These are phyloP conservation scores for Gavia stellata DNA, from an alignment of 2,113 vertebrate species.

Conservation along the genomic window DNA sequence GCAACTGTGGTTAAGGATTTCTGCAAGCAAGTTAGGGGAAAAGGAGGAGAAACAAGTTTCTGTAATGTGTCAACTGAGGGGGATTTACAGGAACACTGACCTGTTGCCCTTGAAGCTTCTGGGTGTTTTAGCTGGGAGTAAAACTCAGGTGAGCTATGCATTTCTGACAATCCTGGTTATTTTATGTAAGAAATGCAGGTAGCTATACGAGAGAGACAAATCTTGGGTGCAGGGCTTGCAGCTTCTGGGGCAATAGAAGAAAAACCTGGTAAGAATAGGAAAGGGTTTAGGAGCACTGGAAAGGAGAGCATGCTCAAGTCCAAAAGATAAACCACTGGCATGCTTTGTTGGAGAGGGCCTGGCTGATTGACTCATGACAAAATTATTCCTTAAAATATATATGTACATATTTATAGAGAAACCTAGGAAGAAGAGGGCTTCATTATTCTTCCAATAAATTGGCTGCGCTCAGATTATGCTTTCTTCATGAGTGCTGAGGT, in stretches of 20 bases:
- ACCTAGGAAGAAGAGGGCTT: neutral
- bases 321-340: neutral
- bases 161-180: neutral
- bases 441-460: neutral
- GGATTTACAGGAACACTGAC: neutral
- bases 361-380: neutral
- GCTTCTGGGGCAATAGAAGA: neutral
- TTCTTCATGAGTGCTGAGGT: neutral
- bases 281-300: neutral
- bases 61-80: neutral
- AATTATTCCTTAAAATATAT: neutral
- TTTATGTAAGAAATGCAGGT: neutral
- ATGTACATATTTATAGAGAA: neutral
- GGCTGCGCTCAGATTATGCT: neutral
- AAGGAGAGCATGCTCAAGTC: neutral
- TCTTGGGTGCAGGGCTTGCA: rapidly evolving
- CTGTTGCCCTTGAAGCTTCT: neutral
- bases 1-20: neutral
- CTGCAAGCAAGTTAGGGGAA: neutral
- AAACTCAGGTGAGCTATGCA: neutral
- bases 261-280: neutral
- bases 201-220: neutral
- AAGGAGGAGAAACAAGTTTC: neutral
- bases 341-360: neutral
- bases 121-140: neutral